These are phyloP conservation scores for Proterorhinus semilunaris DNA, from an alignment of 2,113 vertebrate genomes.

Conservation along the genomic window DNA sequence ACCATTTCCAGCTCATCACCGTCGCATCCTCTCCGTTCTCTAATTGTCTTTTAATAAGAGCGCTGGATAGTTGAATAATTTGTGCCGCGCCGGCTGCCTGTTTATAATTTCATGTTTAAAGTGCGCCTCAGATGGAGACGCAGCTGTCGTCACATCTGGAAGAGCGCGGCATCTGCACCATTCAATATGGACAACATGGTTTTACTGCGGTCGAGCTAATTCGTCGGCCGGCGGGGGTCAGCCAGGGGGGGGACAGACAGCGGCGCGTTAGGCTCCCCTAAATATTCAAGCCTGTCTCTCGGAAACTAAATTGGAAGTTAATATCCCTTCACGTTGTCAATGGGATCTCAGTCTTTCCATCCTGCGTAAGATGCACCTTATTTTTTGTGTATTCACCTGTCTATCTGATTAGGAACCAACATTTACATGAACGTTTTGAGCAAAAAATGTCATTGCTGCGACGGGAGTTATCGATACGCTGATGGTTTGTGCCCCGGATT, in stretches of 20 bases:
- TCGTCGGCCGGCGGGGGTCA: slow-evolving; percentile 52
- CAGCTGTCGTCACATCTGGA: slow-evolving; percentile 67
- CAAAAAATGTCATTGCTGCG: slow-evolving; percentile 10
- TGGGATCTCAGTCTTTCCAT: background rate
- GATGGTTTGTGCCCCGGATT: slow-evolving; percentile 40
- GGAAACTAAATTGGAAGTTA: slow-evolving; percentile 47
- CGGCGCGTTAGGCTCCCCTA: slow-evolving; percentile 4
- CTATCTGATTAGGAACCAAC: background rate
- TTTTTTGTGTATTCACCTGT: too few species aligned
- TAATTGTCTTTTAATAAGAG: slow-evolving; percentile 31
- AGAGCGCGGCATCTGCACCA: slow-evolving; percentile 55
- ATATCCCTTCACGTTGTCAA: slow-evolving; percentile 28
- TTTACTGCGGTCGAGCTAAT: slow-evolving; percentile 43
- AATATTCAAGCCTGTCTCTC: slow-evolving; percentile 19
- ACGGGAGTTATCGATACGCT: slow-evolving; percentile 41
- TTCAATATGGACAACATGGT: slow-evolving; percentile 52
- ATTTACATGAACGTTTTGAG: background rate
- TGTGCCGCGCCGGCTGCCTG: slow-evolving; percentile 25
- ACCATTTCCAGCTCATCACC: background rate
- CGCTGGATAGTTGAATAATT: slow-evolving; percentile 36
- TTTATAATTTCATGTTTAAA: slow-evolving; percentile 38
- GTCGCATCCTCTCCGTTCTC: background rate
- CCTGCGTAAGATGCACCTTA: too few species aligned
- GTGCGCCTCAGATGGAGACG: slow-evolving; percentile 37
- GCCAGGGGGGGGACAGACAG: slow-evolving; percentile 29